Conservation (phyloP, 2,113 vertebrate species). For the Proterorhinus semilunaris region DNA sequence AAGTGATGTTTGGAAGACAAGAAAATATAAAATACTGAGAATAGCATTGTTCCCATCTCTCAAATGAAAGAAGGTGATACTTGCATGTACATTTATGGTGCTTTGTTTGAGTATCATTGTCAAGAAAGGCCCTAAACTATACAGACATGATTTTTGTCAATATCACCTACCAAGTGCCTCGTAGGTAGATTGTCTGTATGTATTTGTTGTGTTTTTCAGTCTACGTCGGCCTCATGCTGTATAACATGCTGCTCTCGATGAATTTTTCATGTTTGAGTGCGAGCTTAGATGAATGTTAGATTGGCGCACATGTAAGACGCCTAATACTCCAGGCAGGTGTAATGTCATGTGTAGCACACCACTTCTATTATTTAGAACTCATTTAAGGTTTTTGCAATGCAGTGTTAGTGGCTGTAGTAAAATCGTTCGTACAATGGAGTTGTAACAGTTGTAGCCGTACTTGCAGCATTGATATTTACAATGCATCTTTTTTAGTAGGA, state of each 20-base stretch:
- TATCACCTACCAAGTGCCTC: background rate
- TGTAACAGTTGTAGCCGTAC: too few species aligned
- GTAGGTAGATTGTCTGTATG: constrained; percentile 4
- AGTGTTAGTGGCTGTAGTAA: background rate
- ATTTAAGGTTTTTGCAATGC: background rate
- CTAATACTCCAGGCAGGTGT: constrained; percentile 33
- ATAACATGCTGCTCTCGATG: constrained; percentile 37
- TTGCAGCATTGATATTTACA: too few species aligned
- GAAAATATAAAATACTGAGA: too few species aligned
- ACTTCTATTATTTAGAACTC: constrained; percentile 27
- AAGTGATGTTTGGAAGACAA: too few species aligned
- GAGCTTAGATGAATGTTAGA: constrained; percentile 46
- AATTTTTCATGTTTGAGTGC: constrained; percentile 47
- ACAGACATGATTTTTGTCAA: too few species aligned
- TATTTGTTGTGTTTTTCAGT: constrained; percentile 13
- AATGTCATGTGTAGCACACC: constrained; percentile 14
- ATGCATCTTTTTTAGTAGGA: too few species aligned
- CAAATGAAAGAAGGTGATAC: too few species aligned
- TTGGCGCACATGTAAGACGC: constrained; percentile 16
- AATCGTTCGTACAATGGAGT: background rate
- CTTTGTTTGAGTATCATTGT: too few species aligned
- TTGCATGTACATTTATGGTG: too few species aligned
- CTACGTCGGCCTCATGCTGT: background rate
- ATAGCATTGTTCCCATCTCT: too few species aligned
- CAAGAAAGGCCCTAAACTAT: too few species aligned